Conservation (phyloP, 2,888 invertebrate species). For the Tetrapedia diversipes region DNA sequence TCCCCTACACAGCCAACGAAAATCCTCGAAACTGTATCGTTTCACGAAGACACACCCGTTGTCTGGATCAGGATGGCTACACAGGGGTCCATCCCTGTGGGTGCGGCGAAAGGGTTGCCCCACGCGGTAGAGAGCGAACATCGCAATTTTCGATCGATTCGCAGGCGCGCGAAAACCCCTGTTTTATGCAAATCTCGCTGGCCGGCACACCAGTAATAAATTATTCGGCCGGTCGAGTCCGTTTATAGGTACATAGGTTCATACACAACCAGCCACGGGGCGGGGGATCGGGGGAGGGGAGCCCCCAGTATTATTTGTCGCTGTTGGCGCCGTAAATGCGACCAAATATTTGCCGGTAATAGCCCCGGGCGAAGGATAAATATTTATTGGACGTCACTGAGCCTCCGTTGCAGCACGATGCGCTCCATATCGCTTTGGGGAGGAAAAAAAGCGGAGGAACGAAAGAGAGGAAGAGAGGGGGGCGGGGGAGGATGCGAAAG, state of each 20-base stretch:
- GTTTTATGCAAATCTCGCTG: conserved; percentile 74
- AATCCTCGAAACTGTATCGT: not conserved
- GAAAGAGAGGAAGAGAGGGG: not conserved
- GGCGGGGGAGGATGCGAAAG: not conserved
- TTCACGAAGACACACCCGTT: not conserved
- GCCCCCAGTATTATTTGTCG: conserved; percentile 67
- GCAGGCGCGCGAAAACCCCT: conserved; percentile 69
- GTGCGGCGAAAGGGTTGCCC: not conserved
- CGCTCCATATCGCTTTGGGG: conserved; percentile 32
- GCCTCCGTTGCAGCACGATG: conserved; percentile 40
- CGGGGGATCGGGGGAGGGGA: conserved; percentile 5
- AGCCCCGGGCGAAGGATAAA: conserved; percentile 66
- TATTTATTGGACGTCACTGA: conserved; percentile 67
- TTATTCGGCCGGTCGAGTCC: conserved; percentile 69
- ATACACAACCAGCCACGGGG: conserved; percentile 33
- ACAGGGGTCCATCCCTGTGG: conserved; percentile 12
- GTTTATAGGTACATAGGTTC: conserved; percentile 67
- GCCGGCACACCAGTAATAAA: conserved; percentile 70
- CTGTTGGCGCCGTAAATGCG: conserved; percentile 68
- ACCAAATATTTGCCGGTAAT: conserved; percentile 72
- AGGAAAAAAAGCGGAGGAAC: not conserved
- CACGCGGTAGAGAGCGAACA: conserved; percentile 62
- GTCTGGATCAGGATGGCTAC: too few relatives aligned
- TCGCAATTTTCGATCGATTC: conserved; percentile 71
- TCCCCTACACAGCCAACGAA: too few relatives aligned